These are phyloP conservation scores for Ricordea florida DNA, from an alignment of 92 coral and sea anemone species.

Conservation along the genomic window DNA sequence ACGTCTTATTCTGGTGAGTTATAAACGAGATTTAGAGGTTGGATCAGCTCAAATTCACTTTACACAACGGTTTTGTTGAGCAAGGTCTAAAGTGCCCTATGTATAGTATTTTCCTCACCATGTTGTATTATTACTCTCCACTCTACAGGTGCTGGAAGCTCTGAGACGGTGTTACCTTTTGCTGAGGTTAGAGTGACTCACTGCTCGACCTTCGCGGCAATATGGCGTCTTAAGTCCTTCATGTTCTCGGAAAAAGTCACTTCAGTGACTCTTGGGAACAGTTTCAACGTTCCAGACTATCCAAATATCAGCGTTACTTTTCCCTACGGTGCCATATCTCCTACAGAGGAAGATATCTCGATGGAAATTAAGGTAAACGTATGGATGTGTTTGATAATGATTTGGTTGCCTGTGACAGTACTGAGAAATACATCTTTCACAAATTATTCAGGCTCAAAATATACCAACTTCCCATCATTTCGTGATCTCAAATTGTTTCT, in stretches of 20 bases:
- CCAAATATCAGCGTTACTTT: not conserved
- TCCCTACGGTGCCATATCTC: not conserved
- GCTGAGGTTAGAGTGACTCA: constrained; percentile 3
- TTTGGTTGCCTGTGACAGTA: no score
- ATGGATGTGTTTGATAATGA: not conserved
- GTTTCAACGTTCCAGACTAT: not conserved
- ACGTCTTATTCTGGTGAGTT: no score
- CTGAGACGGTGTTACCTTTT: not conserved
- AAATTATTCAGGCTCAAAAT: no score
- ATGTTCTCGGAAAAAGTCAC: not conserved
- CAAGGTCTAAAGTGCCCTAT: no score
- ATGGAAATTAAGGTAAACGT: not conserved
- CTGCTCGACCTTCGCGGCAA: not conserved
- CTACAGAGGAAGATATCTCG: not conserved
- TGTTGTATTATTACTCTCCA: no score
- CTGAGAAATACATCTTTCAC: no score
- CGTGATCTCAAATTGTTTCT: no score
- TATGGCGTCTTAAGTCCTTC: constrained; percentile 12
- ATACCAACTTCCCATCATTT: no score
- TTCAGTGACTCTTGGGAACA: not conserved
- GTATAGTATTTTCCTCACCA: no score
- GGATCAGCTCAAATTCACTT: no score
- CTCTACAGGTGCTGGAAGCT: not conserved
- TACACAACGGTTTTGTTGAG: no score
- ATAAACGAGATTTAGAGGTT: no score